A percentile compares a stretch with the other conserved stretches of the same genome.
Evolutionary conservation across 2,888 invertebrate genomes (phyloP).

Genomic region (Apeira syringaria): DNA sequence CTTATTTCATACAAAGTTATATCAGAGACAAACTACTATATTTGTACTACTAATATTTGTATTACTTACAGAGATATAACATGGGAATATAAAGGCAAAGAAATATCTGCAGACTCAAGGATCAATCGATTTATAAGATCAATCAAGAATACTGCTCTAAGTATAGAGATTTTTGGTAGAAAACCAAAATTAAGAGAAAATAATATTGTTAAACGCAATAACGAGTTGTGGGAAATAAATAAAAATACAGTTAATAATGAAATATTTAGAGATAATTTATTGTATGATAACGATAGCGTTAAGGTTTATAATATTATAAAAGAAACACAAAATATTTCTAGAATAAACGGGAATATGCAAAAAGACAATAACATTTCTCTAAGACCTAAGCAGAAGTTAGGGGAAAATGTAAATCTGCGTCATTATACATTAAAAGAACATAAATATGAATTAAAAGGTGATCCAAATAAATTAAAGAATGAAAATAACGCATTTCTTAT

Average conservation of each 20-base stretch:
- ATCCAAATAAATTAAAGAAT: not conserved
- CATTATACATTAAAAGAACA: not conserved
- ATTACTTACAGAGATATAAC: slow-evolving; percentile 68
- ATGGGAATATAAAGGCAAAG: slow-evolving; percentile 78
- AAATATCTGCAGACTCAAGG: slow-evolving; percentile 60
- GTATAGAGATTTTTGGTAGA: slow-evolving; percentile 73
- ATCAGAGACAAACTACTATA: no score
- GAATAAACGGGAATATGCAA: not conserved
- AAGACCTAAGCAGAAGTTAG: no score
- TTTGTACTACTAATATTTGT: no score
- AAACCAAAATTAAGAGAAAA: slow-evolving; percentile 75
- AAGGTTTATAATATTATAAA: not conserved
- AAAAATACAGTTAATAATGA: not conserved
- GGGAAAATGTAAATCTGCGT: no score
- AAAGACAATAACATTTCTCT: not conserved
- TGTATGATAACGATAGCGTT: not conserved
- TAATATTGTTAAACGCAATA: not conserved
- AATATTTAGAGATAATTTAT: not conserved
- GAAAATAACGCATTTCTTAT: not conserved
- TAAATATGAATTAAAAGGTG: not conserved
- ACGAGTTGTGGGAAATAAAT: not conserved
- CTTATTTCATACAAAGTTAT: no score
- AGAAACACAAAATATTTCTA: not conserved
- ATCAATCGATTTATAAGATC: slow-evolving; percentile 63
- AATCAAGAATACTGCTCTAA: slow-evolving; percentile 52